Evolutionary conservation across 2,113 vertebrate genomes (phyloP).

Genomic region (Coptodon rendalli): DNA sequence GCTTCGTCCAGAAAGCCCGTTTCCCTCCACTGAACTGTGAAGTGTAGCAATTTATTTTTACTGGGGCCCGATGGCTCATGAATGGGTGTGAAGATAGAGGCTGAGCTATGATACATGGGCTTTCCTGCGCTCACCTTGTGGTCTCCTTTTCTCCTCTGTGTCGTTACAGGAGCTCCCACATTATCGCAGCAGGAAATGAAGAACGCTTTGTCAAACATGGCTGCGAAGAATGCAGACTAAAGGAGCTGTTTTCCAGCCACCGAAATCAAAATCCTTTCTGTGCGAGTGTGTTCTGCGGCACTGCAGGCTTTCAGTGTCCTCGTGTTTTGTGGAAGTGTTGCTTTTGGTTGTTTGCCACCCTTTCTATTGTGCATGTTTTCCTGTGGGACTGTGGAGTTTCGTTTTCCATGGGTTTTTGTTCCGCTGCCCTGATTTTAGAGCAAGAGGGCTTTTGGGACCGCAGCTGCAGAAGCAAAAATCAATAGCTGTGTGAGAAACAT

Average conservation of each 20-base stretch:
- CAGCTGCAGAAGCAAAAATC: conserved; percentile 35
- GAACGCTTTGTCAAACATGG: conserved; percentile 13
- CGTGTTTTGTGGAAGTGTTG: not conserved
- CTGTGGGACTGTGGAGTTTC: not conserved
- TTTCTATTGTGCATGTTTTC: conserved; percentile 4
- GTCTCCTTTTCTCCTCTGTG: conserved; percentile 35
- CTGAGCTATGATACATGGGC: conserved; percentile 42
- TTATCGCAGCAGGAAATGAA: conserved; percentile 3
- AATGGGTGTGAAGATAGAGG: conserved; percentile 34
- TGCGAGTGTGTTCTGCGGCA: not conserved
- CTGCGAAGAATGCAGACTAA: not conserved
- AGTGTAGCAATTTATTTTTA: conserved; percentile 57
- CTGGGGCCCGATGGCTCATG: conserved; percentile 26
- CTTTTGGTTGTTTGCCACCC: not conserved
- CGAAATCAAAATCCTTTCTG: not conserved
- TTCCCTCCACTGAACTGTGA: conserved; percentile 62
- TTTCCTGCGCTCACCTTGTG: conserved; percentile 52
- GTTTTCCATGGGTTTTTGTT: conserved; percentile 20
- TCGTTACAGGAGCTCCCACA: conserved; percentile 14
- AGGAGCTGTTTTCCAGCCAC: not conserved
- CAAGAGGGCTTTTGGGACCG: conserved; percentile 6
- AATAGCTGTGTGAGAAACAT: conserved; percentile 40
- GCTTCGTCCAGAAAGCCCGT: conserved; percentile 10
- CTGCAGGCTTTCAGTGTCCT: not conserved
- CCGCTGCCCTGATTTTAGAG: conserved; percentile 33